Base-by-base conservation (phyloP, 2,888 invertebrate species). In the Epinotia nisella region DNA sequence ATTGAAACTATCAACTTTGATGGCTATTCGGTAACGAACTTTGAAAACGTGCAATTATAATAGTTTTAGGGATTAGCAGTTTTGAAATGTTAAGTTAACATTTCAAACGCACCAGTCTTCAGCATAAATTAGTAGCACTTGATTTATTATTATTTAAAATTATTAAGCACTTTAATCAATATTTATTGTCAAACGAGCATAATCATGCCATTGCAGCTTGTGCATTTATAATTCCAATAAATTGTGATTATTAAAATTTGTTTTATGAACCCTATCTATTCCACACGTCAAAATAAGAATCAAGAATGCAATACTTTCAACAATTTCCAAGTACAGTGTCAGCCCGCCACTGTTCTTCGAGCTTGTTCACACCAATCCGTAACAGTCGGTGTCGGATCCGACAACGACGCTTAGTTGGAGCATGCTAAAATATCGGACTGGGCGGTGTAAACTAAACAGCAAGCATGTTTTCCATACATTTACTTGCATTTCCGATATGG, bases 211-310 rank as follows among this genome's bases (percentile, higher is more conserved):
- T 81, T 83, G 87, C 90, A 87, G 92, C 91, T 92, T 92, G 82
- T 89, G 91, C 91, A 88, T 92, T 91, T 92, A 89, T 90, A 87
- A 92, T 92, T 92, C 91, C 89, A 93, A 83, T 92, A 93, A 92
- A 93, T 85, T 91, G 88, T 92, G 88, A 93, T 92, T 92, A 92
- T 85, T 90, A 91, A 86, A 87, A 85, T 78, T 78, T 70, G 75
- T 76, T 78, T 82, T 79, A 78, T 86, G 85, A 41, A 21, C 19
- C 41, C 49, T 41, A 61, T 35, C 73, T 45, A 74, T 45, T 69
- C 62, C 68, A 2, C n/a, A 49, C 45, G 15, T 15, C 13, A 15
- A 45, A 15, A 41, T 3, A 41, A 41, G 13, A 41, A 41, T 13
- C 13, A 11, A 41, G 11, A 11, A 39, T 9, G 11, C 39, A 39